phyloP scores from a whole-genome alignment of 1,140 invertebrate genomes.

The Drosophila hydei region DNA sequence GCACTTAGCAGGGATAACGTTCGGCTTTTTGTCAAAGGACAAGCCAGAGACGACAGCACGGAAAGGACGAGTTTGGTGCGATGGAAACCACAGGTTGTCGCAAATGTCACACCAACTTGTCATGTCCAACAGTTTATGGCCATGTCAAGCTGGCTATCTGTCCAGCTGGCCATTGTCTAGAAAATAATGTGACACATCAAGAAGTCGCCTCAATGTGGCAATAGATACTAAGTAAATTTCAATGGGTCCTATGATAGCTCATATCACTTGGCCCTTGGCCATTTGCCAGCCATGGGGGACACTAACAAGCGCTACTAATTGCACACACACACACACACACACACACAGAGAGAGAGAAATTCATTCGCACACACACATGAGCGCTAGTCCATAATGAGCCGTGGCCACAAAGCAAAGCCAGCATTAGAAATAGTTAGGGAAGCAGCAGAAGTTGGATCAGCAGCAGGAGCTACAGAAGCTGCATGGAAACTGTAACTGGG shows the following conservation, averaged over 20 bases:
- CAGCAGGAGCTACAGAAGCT: not conserved
- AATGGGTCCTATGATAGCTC: constrained; percentile 67
- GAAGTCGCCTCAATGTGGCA: constrained; percentile 19
- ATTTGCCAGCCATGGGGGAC: constrained; percentile 54
- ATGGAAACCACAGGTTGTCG: constrained; percentile 62
- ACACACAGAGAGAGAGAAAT: constrained; percentile 16
- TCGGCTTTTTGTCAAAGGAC: constrained; percentile 73
- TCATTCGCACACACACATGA: constrained; percentile 15
- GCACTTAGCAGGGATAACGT: constrained; percentile 76
- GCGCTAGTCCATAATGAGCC: constrained; percentile 63
- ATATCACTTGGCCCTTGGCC: constrained; percentile 71
- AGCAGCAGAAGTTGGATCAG: constrained; percentile 1
- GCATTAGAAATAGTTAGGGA: constrained; percentile 30
- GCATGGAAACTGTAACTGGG: constrained; percentile 31
- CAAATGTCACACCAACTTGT: constrained; percentile 80
- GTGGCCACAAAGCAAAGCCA: constrained; percentile 75
- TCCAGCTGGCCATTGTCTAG: constrained; percentile 43
- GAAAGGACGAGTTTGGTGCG: not conserved
- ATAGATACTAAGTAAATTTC: constrained; percentile 66
- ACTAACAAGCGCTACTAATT: constrained; percentile 79
- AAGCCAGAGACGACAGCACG: constrained; percentile 18
- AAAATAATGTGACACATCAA: constrained; percentile 44
- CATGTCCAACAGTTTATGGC: constrained; percentile 80
- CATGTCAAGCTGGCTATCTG: constrained; percentile 54
- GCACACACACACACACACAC: constrained; percentile 50